Evolutionary conservation across 2,888 invertebrate species (phyloP).

Genomic region (Drosophila nigricruria): DNA sequence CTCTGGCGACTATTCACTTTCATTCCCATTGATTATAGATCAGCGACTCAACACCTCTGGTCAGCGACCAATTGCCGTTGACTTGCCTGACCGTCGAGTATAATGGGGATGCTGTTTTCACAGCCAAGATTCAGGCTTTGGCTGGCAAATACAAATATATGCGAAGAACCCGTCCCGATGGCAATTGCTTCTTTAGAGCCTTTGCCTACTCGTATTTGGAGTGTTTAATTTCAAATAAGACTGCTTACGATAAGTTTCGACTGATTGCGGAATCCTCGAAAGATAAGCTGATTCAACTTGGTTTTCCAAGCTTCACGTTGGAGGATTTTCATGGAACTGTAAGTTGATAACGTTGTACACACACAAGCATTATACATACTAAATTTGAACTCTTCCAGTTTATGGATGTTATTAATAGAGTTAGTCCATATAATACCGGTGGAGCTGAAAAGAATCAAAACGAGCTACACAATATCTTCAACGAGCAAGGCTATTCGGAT

Average conservation of each 20-base stretch:
- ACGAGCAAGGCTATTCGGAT: conserved; percentile 96
- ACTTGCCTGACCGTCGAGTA: conserved; percentile 93
- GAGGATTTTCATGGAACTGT: conserved; percentile 99
- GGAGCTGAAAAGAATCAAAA: conserved; percentile 86
- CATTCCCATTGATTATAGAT: conserved; percentile 87
- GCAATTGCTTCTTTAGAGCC: conserved; percentile 98
- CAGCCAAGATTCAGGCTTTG: conserved; percentile 92
- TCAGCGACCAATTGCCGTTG: conserved; percentile 92
- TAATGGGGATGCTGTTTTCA: conserved; percentile 92
- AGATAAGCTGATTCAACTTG: conserved; percentile 93
- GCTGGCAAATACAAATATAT: conserved; percentile 93
- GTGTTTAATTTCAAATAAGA: conserved; percentile 92
- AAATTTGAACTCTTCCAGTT: conserved; percentile 87
- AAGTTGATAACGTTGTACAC: conserved; percentile 1
- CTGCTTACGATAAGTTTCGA: conserved; percentile 93
- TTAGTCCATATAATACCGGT: conserved; percentile 86
- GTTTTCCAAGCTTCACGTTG: conserved; percentile 98
- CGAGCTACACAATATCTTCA: conserved; percentile 94
- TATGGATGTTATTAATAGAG: conserved; percentile 94
- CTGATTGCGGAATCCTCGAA: conserved; percentile 94
- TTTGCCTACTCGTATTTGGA: conserved; percentile 98
- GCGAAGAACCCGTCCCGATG: conserved; percentile 97
- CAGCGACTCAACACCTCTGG: conserved; percentile 92
- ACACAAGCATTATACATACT: rapidly evolving
- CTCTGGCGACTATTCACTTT: background rate